These are phyloP conservation scores for Halichondria panicea DNA, from an alignment of 37 sponge, comb jelly and placozoan species.

Conservation along the genomic window DNA sequence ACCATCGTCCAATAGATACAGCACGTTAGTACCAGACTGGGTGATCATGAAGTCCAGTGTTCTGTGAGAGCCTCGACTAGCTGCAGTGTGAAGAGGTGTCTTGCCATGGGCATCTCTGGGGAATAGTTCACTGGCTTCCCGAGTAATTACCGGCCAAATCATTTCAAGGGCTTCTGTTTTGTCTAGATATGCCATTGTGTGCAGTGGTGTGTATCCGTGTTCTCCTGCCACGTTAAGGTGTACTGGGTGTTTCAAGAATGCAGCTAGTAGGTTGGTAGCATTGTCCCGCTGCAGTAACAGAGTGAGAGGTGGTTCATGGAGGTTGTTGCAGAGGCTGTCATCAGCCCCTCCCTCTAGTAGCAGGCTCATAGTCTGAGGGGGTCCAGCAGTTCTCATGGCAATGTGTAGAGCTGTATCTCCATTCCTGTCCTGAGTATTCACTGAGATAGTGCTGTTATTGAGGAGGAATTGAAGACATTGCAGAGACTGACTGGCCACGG, in stretches of 20 bases:
- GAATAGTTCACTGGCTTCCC: too few species aligned
- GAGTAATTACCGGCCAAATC: too few species aligned
- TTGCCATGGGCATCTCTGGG: too few species aligned
- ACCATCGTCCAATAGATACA: slow-evolving; percentile 56
- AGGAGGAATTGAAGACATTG: too few species aligned
- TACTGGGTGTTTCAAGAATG: slow-evolving; percentile 24
- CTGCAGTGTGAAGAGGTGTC: too few species aligned
- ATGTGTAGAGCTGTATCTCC: slow-evolving; percentile 88
- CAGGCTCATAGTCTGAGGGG: slow-evolving; percentile 26
- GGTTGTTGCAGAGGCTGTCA: slow-evolving; percentile 27
- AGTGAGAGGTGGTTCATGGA: slow-evolving; percentile 47
- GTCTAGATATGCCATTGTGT: too few species aligned
- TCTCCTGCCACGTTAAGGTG: slow-evolving; percentile 27
- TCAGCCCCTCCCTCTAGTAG: slow-evolving; percentile 51
- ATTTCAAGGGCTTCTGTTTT: too few species aligned
- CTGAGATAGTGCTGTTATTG: too few species aligned
- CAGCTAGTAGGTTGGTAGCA: slow-evolving; percentile 26
- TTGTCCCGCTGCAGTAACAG: slow-evolving; percentile 27
- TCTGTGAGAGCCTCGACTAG: too few species aligned
- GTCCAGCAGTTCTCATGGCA: slow-evolving; percentile 33
- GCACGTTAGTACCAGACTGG: too few species aligned
- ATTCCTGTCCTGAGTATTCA: slow-evolving; percentile 57
- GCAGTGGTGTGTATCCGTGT: slow-evolving; percentile 42
- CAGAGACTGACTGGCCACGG: too few species aligned
- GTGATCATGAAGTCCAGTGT: too few species aligned